A percentile compares a stretch with the other conserved stretches of the same genome.
phyloP scores from a whole-genome alignment of 1,140 invertebrate genomes.

The Drosophila insularis region DNA sequence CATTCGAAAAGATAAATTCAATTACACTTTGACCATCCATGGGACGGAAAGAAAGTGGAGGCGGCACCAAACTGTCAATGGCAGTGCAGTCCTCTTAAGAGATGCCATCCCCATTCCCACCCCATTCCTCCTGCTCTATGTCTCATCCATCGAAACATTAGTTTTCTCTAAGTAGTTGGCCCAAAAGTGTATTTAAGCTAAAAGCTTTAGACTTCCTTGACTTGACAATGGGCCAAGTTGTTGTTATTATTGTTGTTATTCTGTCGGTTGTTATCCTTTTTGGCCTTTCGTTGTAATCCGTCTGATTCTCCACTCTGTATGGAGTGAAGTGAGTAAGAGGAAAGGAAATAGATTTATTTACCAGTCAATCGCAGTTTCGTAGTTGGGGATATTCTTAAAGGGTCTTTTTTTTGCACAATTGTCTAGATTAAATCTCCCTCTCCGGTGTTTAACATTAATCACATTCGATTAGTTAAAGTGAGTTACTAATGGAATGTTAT shows the following conservation, averaged over 20 bases:
- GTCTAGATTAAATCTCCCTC: neutral
- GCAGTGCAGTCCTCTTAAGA: conserved; percentile 1
- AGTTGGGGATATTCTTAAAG: neutral
- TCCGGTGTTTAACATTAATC: neutral
- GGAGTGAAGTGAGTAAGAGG: neutral
- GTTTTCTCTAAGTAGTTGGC: conserved; percentile 64
- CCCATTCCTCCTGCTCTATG: no score
- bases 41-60: neutral
- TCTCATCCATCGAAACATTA: neutral
- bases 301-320: conserved; percentile 11
- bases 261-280: conserved; percentile 1
- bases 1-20: conserved; percentile 68
- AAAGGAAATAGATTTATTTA: conserved; percentile 53
- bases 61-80: conserved; percentile 12
- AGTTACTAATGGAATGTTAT: neutral
- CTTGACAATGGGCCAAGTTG: conserved; percentile 74
- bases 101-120: neutral
- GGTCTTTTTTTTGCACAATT: neutral
- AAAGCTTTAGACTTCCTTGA: conserved; percentile 63
- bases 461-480: conserved; percentile 1
- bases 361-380: conserved; percentile 41
- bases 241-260: conserved; percentile 40
- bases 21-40: conserved; percentile 54
- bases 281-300: conserved; percentile 15
- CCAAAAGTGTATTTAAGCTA: conserved; percentile 79